Base-by-base conservation (phyloP, 2,888 invertebrate genomes). In the Caenorhabditis sulstoni region DNA sequence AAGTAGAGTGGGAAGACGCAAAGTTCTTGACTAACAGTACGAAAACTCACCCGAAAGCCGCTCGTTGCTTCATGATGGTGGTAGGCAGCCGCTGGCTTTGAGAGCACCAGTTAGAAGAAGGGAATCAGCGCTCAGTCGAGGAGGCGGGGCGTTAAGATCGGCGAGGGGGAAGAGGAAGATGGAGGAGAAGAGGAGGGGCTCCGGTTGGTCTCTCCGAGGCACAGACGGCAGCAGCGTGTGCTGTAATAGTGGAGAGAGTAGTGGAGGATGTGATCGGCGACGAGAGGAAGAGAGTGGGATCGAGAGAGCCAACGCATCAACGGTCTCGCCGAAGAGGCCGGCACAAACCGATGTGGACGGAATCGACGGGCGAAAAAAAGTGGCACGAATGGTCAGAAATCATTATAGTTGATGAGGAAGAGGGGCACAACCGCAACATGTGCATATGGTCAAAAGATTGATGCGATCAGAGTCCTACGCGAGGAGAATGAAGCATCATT, bases 51-150 rank as follows among this genome's bases (percentile, higher is more conserved):
- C 79, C 66, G 52, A 70, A n/a, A 61, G 79, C 67, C 70, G 74
- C 61, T 79, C 79, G 79, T 64, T 75, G 79, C 79, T 70, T 75
- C 79, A 79, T 79, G 68, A 61, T 73, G 79, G 70, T 68, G 64
- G 29, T 29, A 29, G 59, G 73, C 79, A 74, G 79, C 79, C 75
- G 74, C 59, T 70, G 74, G 79, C 79, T 75, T 70, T 79, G 75
- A 75, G 66, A 71, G 70, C 70, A 62, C 68, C 70, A 79, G 75
- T 71, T 55, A 79, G 75, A 79, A 73, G 76, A 77, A 62, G 59
- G 57, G 70, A 68, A 50, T 64, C 65, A 64, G 57, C 66, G 59
- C 75, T 61, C 47, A 67, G 44, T 41, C n/a, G 59, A 29, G 53
- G 49, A 61, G 74, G 68, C 59, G 73, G 81, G 45, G 74, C 58